Percentiles rank a stretch among this genome's conserved stretches.
Conservation (phyloP, 2,888 invertebrate genomes). For the Agrenia bidenticulata region DNA sequence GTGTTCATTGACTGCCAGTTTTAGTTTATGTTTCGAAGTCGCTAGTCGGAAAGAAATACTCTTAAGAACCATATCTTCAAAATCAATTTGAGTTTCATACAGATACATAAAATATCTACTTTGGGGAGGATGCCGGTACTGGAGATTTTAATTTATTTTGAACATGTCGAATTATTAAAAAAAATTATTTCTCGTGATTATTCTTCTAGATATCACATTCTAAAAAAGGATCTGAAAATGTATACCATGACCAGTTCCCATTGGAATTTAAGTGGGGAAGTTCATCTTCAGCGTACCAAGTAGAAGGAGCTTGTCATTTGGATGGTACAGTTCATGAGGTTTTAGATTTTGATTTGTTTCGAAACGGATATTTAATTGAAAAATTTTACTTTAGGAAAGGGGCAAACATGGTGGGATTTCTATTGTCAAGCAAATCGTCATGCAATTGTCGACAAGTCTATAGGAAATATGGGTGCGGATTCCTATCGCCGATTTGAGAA, state of each 20-base stretch:
- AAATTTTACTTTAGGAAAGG: background rate
- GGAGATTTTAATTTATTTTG: too few relatives aligned
- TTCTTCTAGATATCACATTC: too few relatives aligned
- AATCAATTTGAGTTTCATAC: too few relatives aligned
- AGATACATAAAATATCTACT: too few relatives aligned
- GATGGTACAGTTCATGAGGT: constrained; percentile 51
- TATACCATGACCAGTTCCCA: constrained; percentile 44
- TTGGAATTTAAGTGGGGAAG: constrained; percentile 54
- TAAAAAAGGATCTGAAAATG: background rate
- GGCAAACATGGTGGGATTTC: background rate
- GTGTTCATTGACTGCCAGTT: too few relatives aligned
- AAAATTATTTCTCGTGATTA: too few relatives aligned
- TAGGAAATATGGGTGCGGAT: constrained; percentile 33
- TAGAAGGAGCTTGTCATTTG: constrained; percentile 55
- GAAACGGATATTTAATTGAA: background rate
- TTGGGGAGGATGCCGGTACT: too few relatives aligned
- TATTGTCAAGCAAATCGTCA: background rate
- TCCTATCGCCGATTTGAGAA: constrained; percentile 43
- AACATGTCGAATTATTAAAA: too few relatives aligned
- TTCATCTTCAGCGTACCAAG: constrained; percentile 55
- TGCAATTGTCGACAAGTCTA: constrained; percentile 31
- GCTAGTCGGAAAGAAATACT: too few relatives aligned
- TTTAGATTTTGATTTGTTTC: too few relatives aligned
- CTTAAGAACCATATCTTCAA: too few relatives aligned
- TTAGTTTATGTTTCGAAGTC: too few relatives aligned